Percentiles rank a stretch among this genome's conserved stretches.
These are phyloP conservation scores for Psammodynastes pulverulentus DNA, from an alignment of 2,113 vertebrate species.

Conservation along the genomic window DNA sequence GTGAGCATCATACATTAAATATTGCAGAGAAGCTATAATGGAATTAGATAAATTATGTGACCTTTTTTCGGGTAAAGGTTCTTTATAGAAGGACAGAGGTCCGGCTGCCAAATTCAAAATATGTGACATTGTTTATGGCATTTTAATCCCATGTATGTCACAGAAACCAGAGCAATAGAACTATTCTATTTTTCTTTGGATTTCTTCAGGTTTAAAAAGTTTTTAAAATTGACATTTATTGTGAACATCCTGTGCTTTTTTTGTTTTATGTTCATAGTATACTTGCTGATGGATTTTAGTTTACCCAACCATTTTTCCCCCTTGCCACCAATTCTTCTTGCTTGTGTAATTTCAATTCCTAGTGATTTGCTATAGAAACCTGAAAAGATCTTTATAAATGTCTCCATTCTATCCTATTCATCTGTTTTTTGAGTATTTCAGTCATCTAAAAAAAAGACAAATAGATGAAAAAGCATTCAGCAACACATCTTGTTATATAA, in stretches of 20 bases:
- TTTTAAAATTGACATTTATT: background rate
- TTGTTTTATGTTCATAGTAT: background rate
- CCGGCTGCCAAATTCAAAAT: background rate
- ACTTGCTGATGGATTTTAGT: background rate
- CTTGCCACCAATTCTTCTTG: background rate
- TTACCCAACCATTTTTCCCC: background rate
- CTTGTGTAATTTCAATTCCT: slow-evolving; percentile 17
- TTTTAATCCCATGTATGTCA: background rate
- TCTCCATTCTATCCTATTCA: background rate
- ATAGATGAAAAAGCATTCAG: slow-evolving; percentile 15
- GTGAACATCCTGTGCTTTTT: background rate
- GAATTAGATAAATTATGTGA: background rate
- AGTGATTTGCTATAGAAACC: background rate
- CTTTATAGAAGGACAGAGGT: background rate
- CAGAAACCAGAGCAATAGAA: background rate
- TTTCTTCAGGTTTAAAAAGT: background rate
- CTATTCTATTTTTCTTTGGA: background rate
- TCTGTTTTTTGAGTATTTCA: slow-evolving; percentile 22
- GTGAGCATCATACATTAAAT: background rate
- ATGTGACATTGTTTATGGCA: background rate
- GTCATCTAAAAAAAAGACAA: slow-evolving; percentile 17
- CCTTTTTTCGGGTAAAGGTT: background rate
- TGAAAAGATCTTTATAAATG: background rate
- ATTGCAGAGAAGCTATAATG: background rate
- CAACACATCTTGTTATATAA: background rate